Evolutionary conservation across 2,113 vertebrate genomes (phyloP).

Genomic region (Oophaga pumilio): DNA sequence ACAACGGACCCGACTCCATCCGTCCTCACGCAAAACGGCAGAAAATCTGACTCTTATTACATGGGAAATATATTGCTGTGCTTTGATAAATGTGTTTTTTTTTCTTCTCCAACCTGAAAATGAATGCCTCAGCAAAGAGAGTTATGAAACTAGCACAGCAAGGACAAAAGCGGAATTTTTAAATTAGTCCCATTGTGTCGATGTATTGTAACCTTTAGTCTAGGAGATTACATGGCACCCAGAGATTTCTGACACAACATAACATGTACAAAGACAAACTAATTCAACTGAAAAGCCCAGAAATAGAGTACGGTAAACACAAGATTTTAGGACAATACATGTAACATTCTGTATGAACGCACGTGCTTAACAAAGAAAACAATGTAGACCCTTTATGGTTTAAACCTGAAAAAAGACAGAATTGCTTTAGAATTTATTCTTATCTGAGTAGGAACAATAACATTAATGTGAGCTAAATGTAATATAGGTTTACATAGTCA

Average conservation of each 20-base stretch:
- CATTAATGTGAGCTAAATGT: no score
- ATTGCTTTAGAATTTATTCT: no score
- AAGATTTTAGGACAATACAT: neutral
- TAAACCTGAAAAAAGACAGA: no score
- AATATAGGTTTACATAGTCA: no score
- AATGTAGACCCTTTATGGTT: neutral
- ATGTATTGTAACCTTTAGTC: conserved; percentile 34
- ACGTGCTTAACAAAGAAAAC: neutral
- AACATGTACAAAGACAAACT: conserved; percentile 16
- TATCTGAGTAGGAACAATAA: no score
- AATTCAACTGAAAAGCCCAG: neutral
- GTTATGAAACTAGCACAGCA: neutral
- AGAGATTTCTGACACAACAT: conserved; percentile 32
- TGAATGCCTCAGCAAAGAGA: conserved; percentile 13
- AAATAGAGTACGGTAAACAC: conserved; percentile 2
- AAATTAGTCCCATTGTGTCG: conserved; percentile 47
- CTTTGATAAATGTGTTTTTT: conserved; percentile 21
- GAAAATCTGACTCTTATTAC: neutral
- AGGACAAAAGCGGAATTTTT: conserved; percentile 34
- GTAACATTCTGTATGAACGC: neutral
- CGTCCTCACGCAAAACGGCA: neutral
- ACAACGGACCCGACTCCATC: neutral
- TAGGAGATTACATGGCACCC: conserved; percentile 13
- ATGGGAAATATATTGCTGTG: conserved; percentile 1
- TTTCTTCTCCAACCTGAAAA: conserved; percentile 1